A percentile compares a stretch with the other conserved stretches of the same genome.
These are phyloP conservation scores for Tapirus terrestris DNA, from an alignment of 2,113 vertebrate genomes.

Conservation along the genomic window DNA sequence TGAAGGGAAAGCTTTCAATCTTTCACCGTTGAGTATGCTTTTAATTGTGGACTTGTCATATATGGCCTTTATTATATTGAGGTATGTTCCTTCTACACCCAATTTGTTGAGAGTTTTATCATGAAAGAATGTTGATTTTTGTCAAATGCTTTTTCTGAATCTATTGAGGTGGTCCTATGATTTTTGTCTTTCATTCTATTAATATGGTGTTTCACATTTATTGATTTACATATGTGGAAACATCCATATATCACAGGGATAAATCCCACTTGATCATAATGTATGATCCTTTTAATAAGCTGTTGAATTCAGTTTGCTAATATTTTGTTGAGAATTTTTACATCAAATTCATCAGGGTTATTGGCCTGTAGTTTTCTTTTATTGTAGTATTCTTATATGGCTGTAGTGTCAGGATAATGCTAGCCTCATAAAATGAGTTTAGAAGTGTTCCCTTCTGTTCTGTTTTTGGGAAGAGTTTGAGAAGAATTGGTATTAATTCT, in stretches of 20 bases:
- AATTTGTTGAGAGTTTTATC: too few relatives aligned
- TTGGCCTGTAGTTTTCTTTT: background rate
- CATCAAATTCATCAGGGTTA: background rate
- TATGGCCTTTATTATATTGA: too few relatives aligned
- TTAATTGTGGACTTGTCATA: too few relatives aligned
- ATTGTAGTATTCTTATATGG: too few relatives aligned
- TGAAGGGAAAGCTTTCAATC: too few relatives aligned
- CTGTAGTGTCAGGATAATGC: too few relatives aligned
- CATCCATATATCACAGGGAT: background rate
- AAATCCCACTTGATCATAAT: background rate
- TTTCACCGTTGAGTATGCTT: too few relatives aligned
- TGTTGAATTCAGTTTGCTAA: background rate
- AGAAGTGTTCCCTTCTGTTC: too few relatives aligned
- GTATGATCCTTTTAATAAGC: background rate
- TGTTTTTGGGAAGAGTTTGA: background rate
- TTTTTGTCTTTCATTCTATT: background rate
- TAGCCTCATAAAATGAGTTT: too few relatives aligned
- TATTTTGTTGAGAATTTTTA: background rate
- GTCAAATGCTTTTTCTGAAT: background rate
- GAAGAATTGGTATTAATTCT: background rate
- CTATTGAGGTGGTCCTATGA: background rate
- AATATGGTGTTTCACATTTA: background rate
- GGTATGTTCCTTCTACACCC: too few relatives aligned
- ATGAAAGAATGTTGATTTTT: background rate
- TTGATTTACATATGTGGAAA: background rate